Base-by-base conservation (phyloP, 2,888 invertebrate species). In the Embidobia sp. region DNA sequence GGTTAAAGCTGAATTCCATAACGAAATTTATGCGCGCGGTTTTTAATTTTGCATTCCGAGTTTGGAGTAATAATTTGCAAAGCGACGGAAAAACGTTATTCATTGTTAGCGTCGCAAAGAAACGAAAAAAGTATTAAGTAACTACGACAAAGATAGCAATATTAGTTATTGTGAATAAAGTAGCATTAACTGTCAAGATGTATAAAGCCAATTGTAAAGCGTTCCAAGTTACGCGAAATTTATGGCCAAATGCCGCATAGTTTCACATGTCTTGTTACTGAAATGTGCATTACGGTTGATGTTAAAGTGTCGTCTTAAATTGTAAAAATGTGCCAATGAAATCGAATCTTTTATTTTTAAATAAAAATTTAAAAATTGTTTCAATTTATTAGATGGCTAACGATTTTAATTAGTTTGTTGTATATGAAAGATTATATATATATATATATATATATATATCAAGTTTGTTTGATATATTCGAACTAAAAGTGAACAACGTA, bases 141-240 rank as follows among this genome's bases (percentile, higher is more conserved):
- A 31, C 10, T 4, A 5, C 26, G 19, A 37, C 29, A 27, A 16
- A 26, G 19, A 51, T 0, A 8, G n/a, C 6, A 22, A 15, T 46
- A 49, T 57, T 57, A 57, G 22, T 57, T 67, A 67, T 57, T 37
- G 48, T 16, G 46, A 53, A 57, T 57, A 67, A 67, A 48, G 57
- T 42, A 67, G 40, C 40, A 67, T 57, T 67, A 57, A 67, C 67
- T 33, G 67, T 48, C 57, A 29, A 37, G 57, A 57, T 35, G 10
- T 19, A 67, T 48, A 57, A 57, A 40, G 67, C 55, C 66, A 67
- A 67, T 67, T 55, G 66, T 46, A 48, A 29, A 55, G 10, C 37
- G 37, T 48, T 67, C 66, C 66, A 55, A 67, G 55, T 46, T 55
- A 29, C 18, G 35, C 15, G 8, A 67, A 55, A 67, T 67, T 67